These are phyloP conservation scores for Zhengitettix transpicula DNA, from an alignment of 2,888 invertebrate genomes.

Conservation along the genomic window DNA sequence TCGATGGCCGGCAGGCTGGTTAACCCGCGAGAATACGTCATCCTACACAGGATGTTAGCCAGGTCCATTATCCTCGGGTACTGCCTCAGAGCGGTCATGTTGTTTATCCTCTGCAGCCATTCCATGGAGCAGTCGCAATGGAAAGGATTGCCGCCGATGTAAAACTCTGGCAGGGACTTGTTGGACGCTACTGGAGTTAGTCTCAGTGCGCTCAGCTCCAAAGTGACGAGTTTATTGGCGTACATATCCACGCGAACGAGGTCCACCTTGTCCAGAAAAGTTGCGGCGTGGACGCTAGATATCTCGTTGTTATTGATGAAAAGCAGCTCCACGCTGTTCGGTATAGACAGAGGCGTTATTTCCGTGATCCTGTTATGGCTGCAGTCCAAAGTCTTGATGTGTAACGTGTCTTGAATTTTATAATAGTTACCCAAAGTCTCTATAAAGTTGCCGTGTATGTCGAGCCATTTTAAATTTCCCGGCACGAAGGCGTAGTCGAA, in stretches of 20 bases:
- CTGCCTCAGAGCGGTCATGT: constrained; percentile 59
- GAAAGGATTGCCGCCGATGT: constrained; percentile 84
- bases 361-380: constrained; percentile 77
- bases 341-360: constrained; percentile 68
- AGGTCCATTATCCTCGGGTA: constrained; percentile 80
- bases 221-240: constrained; percentile 66
- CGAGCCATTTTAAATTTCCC: constrained; percentile 75
- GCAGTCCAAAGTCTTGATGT: constrained; percentile 69
- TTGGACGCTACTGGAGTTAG: constrained; percentile 56
- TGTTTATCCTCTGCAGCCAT: constrained; percentile 82
- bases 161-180: constrained; percentile 69
- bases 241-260: constrained; percentile 79
- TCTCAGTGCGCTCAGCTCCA: constrained; percentile 66
- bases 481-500: constrained; percentile 88
- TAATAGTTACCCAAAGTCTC: constrained; percentile 78
- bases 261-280: constrained; percentile 70
- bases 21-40: constrained; percentile 67
- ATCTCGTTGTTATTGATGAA: constrained; percentile 83
- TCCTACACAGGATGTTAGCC: constrained; percentile 73
- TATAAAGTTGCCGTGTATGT: constrained; percentile 79
- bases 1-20: constrained; percentile 60
- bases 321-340: constrained; percentile 71
- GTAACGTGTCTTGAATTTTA: constrained; percentile 47
- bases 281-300: constrained; percentile 62
- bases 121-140: constrained; percentile 92